Evolutionary conservation across 1,140 invertebrate genomes (phyloP), one percentile per base, ranked within the genome.

Genomic region (Calephelis virginiensis): DNA sequence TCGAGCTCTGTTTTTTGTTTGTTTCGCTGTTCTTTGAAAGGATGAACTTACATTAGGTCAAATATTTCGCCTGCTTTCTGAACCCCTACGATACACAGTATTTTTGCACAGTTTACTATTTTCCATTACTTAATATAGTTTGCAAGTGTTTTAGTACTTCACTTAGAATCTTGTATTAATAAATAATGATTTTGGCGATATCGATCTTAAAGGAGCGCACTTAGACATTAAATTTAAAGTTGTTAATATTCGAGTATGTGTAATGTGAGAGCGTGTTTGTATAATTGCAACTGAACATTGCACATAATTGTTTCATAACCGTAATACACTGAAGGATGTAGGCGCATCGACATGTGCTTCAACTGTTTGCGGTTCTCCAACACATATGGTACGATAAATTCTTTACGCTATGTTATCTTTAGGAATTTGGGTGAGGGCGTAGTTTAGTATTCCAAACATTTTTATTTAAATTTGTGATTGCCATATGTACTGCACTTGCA

Each of bases 321-420:
- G 68, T 74, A 76, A 75, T 64, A 72, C 60, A 71, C 12, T 46
- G 67, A 70, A 76, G 65, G 45, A 78, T 80, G 76, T 68, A 61
- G 63, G 68, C 65, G 64, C 64, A 65, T 66, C 67, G 71, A 76
- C 74, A 87, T 89, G 85, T 89, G 85, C 77, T 86, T 89, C 76
- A 82, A 89, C 73, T 85, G 85, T 68, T 75, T 85, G 73, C 80
- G 80, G 70, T 78, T 43, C 65, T 70, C 61, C 64, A 69, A 78
- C 65, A 61, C 47, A 62, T 72, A 76, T 66, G 80, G 82, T 88
- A 82, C 67, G 72, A 64, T 68, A 50, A 64, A 70, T 72, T 64
- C 50, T 66, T 66, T n/a, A 47, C 56, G 37, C 28, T 64, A 17
- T 53, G 50, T 53, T 28, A 17, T 53, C 40, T 43, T 28, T 28